Evolutionary conservation across 2,888 invertebrate species (phyloP).

Genomic region (Smittia aterrima): DNA sequence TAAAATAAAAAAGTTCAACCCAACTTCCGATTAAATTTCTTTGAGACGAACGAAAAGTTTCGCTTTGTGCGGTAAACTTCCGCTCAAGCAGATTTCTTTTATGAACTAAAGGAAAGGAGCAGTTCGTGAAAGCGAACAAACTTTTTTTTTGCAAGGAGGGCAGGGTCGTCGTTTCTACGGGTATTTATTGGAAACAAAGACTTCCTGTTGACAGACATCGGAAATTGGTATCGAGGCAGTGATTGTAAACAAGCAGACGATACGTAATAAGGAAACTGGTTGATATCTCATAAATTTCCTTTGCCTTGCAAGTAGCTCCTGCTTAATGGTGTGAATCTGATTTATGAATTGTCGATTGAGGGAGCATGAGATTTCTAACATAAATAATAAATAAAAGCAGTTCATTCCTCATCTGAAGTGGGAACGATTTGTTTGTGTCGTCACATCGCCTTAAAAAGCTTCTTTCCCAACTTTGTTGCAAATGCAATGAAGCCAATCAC

Average conservation of each 20-base stretch:
- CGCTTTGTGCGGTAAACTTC: slow-evolving; percentile 12
- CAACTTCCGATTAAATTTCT: slow-evolving; percentile 19
- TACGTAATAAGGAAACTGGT: slow-evolving; percentile 36
- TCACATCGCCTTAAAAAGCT: no score
- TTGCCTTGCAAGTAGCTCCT: neutral
- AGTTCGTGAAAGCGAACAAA: neutral
- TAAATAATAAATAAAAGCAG: slow-evolving; percentile 19
- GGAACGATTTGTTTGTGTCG: no score
- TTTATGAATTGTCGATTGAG: slow-evolving; percentile 24
- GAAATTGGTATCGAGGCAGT: slow-evolving; percentile 28
- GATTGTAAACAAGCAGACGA: slow-evolving; percentile 7
- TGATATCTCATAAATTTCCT: slow-evolving; percentile 36
- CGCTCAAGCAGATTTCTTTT: neutral
- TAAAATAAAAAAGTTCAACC: slow-evolving; percentile 1
- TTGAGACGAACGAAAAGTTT: slow-evolving; percentile 4
- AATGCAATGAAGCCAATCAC: no score
- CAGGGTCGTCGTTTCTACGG: slow-evolving; percentile 5
- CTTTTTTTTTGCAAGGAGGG: neutral
- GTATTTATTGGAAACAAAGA: slow-evolving; percentile 34
- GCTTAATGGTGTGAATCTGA: slow-evolving; percentile 26
- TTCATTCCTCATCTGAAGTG: neutral
- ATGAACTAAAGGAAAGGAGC: slow-evolving; percentile 2
- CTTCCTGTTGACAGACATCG: slow-evolving; percentile 35
- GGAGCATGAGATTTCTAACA: neutral
- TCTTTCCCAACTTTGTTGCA: no score